Evolutionary conservation across 2,888 invertebrate species (phyloP).

Genomic region (Volucella inflata): DNA sequence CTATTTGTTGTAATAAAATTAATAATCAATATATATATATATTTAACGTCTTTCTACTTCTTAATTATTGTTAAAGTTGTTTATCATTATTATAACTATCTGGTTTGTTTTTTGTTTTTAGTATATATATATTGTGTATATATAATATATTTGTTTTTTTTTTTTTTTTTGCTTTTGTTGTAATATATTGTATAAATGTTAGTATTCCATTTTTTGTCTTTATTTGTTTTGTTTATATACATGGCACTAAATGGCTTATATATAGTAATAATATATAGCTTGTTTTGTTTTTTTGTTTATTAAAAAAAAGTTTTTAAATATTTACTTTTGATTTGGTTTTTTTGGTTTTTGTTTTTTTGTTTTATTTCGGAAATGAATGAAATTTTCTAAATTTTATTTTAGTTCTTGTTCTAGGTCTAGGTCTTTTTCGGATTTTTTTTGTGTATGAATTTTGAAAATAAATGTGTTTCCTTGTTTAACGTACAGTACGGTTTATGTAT

Average conservation of each 20-base stretch:
- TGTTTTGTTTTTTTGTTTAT: conserved; percentile 61
- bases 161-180: conserved; percentile 49
- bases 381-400: conserved; percentile 65
- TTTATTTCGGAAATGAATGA: conserved; percentile 65
- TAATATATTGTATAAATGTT: conserved; percentile 75
- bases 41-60: conserved; percentile 75
- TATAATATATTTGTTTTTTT: conserved; percentile 68
- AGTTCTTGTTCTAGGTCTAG: background rate
- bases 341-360: conserved; percentile 37
- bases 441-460: conserved; percentile 72
- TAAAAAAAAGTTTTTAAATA: conserved; percentile 48
- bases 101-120: conserved; percentile 28
- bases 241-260: conserved; percentile 76
- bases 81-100: conserved; percentile 68
- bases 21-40: conserved; percentile 70
- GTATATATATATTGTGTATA: conserved; percentile 69
- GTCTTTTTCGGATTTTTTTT: no score
- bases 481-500: conserved; percentile 51
- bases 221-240: conserved; percentile 75
- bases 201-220: conserved; percentile 72
- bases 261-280: conserved; percentile 76
- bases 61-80: conserved; percentile 74
- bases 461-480: conserved; percentile 50
- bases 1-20: conserved; percentile 74
- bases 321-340: conserved; percentile 70